Evolutionary conservation across 2,113 vertebrate genomes (phyloP).

Genomic region (Gallinago media): DNA sequence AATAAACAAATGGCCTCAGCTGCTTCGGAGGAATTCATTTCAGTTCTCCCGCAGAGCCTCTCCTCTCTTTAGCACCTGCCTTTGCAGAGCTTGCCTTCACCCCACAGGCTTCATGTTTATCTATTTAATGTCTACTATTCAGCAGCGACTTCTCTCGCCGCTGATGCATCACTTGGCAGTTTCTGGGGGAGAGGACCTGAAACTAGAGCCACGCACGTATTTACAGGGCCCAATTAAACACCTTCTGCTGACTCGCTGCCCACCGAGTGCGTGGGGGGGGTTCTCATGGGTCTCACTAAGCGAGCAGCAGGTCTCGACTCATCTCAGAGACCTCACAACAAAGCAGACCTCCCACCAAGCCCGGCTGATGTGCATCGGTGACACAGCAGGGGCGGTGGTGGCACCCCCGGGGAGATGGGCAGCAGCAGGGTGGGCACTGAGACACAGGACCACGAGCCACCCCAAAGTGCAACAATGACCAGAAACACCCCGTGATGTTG

Average conservation of each 20-base stretch:
- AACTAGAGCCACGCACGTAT: not conserved
- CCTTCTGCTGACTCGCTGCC: not conserved
- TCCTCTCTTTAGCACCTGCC: not conserved
- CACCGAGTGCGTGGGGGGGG: rapidly evolving
- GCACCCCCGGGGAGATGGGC: not conserved
- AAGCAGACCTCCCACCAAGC: not conserved
- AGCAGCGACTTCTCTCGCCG: not conserved
- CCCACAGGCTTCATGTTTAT: not conserved
- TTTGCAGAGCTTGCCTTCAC: not conserved
- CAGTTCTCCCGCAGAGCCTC: not conserved
- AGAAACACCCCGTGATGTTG: rapidly evolving
- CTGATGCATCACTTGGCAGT: not conserved
- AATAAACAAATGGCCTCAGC: not conserved
- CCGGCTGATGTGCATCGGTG: rapidly evolving
- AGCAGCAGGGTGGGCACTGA: not conserved
- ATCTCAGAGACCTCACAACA: not conserved
- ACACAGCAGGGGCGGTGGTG: rapidly evolving
- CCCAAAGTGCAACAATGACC: rapidly evolving
- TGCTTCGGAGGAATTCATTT: not conserved
- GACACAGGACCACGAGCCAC: not conserved
- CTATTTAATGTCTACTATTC: not conserved
- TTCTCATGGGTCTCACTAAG: not conserved
- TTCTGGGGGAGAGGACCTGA: not conserved
- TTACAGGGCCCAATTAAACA: not conserved
- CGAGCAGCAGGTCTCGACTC: not conserved